Conservation (phyloP, 2,113 vertebrate species). For the Phodopus roborovskii region DNA sequence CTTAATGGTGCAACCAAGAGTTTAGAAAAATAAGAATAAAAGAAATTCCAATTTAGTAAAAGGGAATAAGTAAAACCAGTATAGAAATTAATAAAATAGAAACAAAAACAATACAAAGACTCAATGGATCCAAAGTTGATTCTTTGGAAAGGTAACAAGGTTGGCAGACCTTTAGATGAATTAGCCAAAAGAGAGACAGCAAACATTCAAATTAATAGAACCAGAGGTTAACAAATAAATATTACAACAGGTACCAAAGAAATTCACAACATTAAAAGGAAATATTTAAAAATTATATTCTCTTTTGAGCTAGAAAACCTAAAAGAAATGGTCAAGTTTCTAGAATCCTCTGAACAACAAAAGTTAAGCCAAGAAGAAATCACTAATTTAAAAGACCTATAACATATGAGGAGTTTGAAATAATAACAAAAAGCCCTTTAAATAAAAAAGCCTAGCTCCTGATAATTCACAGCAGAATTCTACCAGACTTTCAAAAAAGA, state of each 20-base stretch:
- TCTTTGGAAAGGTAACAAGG: not conserved
- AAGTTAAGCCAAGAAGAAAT: not conserved
- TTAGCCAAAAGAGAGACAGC: not conserved
- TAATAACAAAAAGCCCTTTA: not conserved
- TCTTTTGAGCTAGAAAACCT: not conserved
- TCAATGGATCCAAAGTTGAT: not conserved
- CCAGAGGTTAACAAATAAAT: not conserved
- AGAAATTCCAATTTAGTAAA: too few relatives aligned
- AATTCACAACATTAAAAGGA: not conserved
- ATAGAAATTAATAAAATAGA: not conserved
- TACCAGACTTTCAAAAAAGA: not conserved
- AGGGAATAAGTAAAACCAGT: not conserved
- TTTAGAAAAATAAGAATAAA: not conserved
- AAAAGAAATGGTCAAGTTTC: not conserved
- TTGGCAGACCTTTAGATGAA: not conserved
- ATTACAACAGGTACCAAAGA: not conserved
- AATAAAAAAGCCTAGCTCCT: not conserved
- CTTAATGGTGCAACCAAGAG: not conserved
- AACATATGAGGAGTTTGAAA: not conserved
- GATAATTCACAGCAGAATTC: not conserved
- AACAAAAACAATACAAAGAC: not conserved
- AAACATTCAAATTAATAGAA: not conserved
- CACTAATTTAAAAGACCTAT: not conserved
- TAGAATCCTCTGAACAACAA: not conserved
- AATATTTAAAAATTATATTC: not conserved